Percentiles rank a stretch among this genome's conserved stretches.
phyloP scores from a whole-genome alignment of 2,888 invertebrate species.

The Poecilus cupreus region DNA sequence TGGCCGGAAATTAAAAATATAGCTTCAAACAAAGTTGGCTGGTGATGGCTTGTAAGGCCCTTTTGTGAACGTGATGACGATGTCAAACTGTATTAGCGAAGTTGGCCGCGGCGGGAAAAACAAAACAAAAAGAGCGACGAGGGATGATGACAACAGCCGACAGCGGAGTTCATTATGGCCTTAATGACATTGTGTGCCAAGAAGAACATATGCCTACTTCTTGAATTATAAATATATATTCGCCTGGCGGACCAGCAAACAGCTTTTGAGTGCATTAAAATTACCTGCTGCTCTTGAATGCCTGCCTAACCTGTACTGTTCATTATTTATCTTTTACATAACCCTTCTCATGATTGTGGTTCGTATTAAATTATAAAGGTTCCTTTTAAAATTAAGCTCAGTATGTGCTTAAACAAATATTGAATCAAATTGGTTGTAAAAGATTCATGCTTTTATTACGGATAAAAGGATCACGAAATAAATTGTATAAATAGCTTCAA shows the following conservation, averaged over 20 bases:
- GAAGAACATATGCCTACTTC: conserved; percentile 25
- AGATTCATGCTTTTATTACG: background rate
- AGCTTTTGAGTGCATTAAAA: background rate
- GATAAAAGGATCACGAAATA: no score
- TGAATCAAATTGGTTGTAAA: background rate
- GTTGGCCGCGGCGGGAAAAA: conserved; percentile 36
- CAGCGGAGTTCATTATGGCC: conserved; percentile 16
- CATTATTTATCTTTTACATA: conserved; percentile 4
- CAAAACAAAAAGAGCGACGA: conserved; percentile 26
- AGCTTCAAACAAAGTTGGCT: conserved; percentile 44
- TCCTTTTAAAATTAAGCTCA: background rate
- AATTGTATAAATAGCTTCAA: no score
- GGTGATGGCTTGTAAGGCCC: conserved; percentile 38
- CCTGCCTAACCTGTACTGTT: background rate
- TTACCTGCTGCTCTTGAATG: background rate
- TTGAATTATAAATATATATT: conserved; percentile 27
- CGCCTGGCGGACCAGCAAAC: no score
- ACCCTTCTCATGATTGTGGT: background rate
- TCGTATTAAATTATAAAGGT: background rate
- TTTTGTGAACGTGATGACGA: conserved; percentile 45
- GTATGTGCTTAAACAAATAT: background rate
- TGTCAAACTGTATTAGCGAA: conserved; percentile 45
- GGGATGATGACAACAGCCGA: conserved; percentile 35
- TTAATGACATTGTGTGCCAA: conserved; percentile 17
- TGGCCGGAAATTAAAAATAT: conserved; percentile 47